Conservation (phyloP, 2,113 vertebrate species). For the Nematolebias whitei region DNA sequence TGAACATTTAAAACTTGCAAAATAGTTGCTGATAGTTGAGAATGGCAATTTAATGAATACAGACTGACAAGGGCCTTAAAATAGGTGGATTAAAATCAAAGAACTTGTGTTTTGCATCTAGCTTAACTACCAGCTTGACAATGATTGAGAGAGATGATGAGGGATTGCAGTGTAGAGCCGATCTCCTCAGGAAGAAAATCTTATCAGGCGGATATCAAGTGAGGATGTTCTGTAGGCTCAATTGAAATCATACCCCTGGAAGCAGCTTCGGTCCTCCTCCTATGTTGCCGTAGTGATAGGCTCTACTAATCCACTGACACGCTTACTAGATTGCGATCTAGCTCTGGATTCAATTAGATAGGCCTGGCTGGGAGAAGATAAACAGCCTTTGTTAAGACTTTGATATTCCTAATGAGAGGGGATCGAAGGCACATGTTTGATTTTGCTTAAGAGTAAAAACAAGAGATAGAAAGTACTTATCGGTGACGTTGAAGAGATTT, state of each 20-base stretch:
- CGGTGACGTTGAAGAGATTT: slow-evolving; percentile 59
- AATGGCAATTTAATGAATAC: not conserved
- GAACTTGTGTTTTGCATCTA: slow-evolving; percentile 40
- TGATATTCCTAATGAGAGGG: slow-evolving; percentile 62
- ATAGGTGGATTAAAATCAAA: slow-evolving; percentile 24
- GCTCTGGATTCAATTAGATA: slow-evolving; percentile 75
- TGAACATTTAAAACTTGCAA: no score
- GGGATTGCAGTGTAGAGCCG: not conserved
- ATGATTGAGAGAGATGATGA: slow-evolving; percentile 48
- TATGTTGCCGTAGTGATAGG: slow-evolving; percentile 68
- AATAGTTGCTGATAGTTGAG: no score
- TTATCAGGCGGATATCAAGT: slow-evolving; percentile 62
- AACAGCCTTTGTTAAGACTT: slow-evolving; percentile 60
- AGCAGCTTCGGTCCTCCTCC: slow-evolving; percentile 32
- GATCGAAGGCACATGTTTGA: slow-evolving; percentile 53
- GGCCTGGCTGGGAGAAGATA: slow-evolving; percentile 68
- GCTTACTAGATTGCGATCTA: slow-evolving; percentile 68
- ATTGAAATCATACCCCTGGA: slow-evolving; percentile 45
- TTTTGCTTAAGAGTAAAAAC: slow-evolving; percentile 45
- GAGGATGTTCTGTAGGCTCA: slow-evolving; percentile 48
- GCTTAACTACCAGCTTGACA: slow-evolving; percentile 62
- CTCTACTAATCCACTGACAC: slow-evolving; percentile 76
- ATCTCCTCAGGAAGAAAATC: slow-evolving; percentile 59
- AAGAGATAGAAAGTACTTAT: slow-evolving; percentile 55
- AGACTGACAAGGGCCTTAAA: slow-evolving; percentile 15